These are phyloP conservation scores for Whitmania pigra DNA, from an alignment of 1,140 invertebrate genomes.

Conservation along the genomic window DNA sequence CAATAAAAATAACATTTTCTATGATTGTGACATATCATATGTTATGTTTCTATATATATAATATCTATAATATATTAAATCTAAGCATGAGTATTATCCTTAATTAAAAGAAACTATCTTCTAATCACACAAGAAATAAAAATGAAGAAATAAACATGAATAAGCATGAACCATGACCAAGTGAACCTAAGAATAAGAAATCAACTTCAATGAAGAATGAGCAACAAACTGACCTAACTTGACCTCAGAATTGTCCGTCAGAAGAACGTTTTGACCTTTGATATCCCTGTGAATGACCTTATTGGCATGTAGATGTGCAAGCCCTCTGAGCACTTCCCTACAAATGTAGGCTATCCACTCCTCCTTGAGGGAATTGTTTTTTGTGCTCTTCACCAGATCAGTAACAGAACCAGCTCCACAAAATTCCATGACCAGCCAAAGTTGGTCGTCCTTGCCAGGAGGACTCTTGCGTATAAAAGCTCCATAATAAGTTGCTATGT, in stretches of 20 bases:
- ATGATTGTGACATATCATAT: too few species aligned
- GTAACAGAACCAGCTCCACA: slow-evolving; percentile 98
- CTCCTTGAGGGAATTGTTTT: slow-evolving; percentile 92
- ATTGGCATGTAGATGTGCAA: slow-evolving; percentile 69
- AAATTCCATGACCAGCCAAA: slow-evolving; percentile 99
- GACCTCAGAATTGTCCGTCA: slow-evolving; percentile 98
- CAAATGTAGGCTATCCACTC: slow-evolving; percentile 99
- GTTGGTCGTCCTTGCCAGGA: slow-evolving; percentile 94
- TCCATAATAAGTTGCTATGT: slow-evolving; percentile 99
- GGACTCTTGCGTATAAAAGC: slow-evolving; percentile 98
- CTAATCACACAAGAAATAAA: too few species aligned
- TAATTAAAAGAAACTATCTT: too few species aligned
- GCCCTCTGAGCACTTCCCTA: slow-evolving; percentile 40
- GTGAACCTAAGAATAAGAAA: too few species aligned
- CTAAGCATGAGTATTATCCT: too few species aligned
- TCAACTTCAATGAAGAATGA: neutral
- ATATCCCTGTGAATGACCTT: slow-evolving; percentile 99
- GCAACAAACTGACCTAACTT: slow-evolving; percentile 54
- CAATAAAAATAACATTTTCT: too few species aligned
- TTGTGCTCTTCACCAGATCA: slow-evolving; percentile 87
- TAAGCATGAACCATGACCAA: too few species aligned
- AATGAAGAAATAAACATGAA: too few species aligned
- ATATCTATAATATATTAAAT: too few species aligned
- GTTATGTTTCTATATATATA: too few species aligned
- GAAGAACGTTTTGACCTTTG: slow-evolving; percentile 97